A percentile compares a stretch with the other conserved stretches of the same genome.
Evolutionary conservation across 2,113 vertebrate genomes (phyloP).

Genomic region (Calyptomena viridis): DNA sequence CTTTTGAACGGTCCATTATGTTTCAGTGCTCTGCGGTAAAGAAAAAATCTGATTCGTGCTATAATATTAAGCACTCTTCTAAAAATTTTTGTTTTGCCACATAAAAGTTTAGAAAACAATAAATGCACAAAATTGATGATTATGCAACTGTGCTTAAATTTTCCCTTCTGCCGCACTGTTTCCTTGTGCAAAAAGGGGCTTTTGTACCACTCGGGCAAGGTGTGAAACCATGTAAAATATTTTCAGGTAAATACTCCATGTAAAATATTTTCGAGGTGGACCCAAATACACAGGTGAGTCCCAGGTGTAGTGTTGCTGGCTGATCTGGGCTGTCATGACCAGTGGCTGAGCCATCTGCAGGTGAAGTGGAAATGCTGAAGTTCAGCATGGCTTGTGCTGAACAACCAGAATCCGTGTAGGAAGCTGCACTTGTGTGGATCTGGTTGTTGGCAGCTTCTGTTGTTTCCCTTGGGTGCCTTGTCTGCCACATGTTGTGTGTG

Average conservation of each 20-base stretch:
- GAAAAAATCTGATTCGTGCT: neutral
- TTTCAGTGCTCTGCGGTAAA: neutral
- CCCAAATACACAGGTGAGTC: neutral
- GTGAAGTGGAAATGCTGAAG: neutral
- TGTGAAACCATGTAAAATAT: neutral
- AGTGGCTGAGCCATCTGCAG: neutral
- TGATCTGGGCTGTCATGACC: neutral
- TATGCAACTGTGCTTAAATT: neutral
- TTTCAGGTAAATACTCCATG: too few relatives aligned
- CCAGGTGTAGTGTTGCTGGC: fast-evolving
- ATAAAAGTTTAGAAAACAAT: neutral
- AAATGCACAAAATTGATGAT: neutral
- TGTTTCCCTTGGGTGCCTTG: neutral
- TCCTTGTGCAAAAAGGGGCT: neutral
- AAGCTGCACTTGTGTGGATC: neutral
- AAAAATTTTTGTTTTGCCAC: neutral
- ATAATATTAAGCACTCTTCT: neutral
- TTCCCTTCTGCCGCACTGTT: neutral
- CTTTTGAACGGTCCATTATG: neutral
- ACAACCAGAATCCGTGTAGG: neutral
- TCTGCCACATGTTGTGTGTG: neutral
- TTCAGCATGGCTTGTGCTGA: neutral
- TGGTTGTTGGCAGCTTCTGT: neutral
- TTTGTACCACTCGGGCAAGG: neutral
- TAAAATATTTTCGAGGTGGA: neutral